Base-by-base conservation (phyloP, 2,113 vertebrate species). In the Stictonetta naevosa region DNA sequence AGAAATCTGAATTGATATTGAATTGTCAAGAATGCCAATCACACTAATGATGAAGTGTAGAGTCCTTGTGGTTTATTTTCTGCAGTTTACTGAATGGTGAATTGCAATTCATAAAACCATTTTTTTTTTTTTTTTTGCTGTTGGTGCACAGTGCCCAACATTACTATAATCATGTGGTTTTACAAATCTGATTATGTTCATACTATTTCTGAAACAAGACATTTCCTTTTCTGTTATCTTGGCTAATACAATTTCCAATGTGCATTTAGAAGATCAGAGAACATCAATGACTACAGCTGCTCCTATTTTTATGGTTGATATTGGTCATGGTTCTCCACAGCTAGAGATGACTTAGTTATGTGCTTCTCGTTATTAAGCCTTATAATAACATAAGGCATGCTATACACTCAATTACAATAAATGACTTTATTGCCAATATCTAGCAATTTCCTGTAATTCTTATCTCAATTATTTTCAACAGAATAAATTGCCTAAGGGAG, bases 401-500 rank as follows among this genome's bases (percentile, higher is more conserved):
- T 86, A 94, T 90, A 52, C 92, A 97, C 96, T 96, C 92, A 97
- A 93, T 97, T 94, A 92, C 38, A 86, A 92, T 75, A 92, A 96
- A 85, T 96, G 21, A 94, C 85, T 96, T 94, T 94, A 94, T 93
- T 97, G 92, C 66, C 95, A 94, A 97, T 93, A 97, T 95, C 93
- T 92, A 95, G 84, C 62, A 95, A 97, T 97, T 96, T 98, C 95
- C 96, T 97, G 80, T 93, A 95, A 64, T 56, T 75, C 81, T 88
- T 93, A 81, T 94, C 92, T 78, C 79, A 89, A 44, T 92, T 96
- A 88, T 95, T 96, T 96, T 87, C 78, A 96, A 50, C 44, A 80
- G 67, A 83, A 82, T 53, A 73, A 91, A 93, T 64, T 89, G 59
- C 64, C 80, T 36, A 42, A 58, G 68, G 75, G 44, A 3, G 1